These are phyloP conservation scores for Coelopa frigida DNA, from an alignment of 1,140 invertebrate genomes.

Conservation along the genomic window DNA sequence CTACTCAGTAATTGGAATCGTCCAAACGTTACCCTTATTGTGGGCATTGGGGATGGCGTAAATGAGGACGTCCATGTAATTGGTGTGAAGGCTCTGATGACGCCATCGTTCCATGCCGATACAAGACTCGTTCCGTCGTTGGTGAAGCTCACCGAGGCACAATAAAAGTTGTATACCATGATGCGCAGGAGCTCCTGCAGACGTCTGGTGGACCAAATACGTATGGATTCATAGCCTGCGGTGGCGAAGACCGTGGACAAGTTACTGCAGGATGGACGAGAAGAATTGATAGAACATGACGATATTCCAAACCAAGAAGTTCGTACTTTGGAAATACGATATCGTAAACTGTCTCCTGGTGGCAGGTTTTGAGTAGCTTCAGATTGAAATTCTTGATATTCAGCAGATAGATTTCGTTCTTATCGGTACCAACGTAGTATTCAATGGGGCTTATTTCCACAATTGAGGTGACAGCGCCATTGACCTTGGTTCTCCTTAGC, in stretches of 20 bases:
- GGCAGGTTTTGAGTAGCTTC: constrained; percentile 71
- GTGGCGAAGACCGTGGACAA: constrained; percentile 81
- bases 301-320: neutral
- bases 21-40: constrained; percentile 76
- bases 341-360: constrained; percentile 70
- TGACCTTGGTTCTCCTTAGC: constrained; percentile 53
- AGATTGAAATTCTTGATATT: constrained; percentile 61
- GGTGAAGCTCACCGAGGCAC: constrained; percentile 68
- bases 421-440: constrained; percentile 63
- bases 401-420: constrained; percentile 77
- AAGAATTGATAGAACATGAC: constrained; percentile 14
- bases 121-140: constrained; percentile 72
- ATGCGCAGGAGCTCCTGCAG: constrained; percentile 76
- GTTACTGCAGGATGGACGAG: constrained; percentile 53
- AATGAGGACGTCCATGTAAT: constrained; percentile 68
- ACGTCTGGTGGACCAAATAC: constrained; percentile 71
- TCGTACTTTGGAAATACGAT: constrained; percentile 76
- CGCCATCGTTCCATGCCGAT: constrained; percentile 81
- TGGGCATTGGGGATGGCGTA: constrained; percentile 80
- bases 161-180: constrained; percentile 76
- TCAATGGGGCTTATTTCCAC: constrained; percentile 51
- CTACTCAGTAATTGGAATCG: too few relatives aligned
- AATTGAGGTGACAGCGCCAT: constrained; percentile 58
- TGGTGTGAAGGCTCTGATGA: constrained; percentile 76
- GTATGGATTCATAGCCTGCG: constrained; percentile 71